Base-by-base conservation (phyloP, 2,888 invertebrate genomes). In the Notodonta ziczac region DNA sequence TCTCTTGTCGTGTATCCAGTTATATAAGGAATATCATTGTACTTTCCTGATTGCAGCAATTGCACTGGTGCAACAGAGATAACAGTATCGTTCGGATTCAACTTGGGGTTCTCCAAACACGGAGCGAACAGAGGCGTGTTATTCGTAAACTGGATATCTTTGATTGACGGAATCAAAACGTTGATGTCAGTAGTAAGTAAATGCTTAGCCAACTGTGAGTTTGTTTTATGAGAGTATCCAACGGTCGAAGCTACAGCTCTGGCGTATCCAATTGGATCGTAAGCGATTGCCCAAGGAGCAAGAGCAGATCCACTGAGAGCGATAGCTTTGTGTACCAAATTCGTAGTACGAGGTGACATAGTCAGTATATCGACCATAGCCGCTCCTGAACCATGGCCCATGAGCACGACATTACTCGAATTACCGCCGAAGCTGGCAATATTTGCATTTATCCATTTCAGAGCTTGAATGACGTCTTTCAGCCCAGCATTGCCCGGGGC, bases 401-500 rank as follows among this genome's bases (percentile, higher is more conserved):
- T 94, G 0, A 98, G 83, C 0, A 97, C 96, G 2, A 98, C 94
- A 72, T 96, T 96, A 52, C 95, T 94, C 0, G 96, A 95, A 85
- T 98, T 95, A 0, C 97, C 83, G 32, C 81, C 80, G 40, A 83
- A 83, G 10, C 70, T 72, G 5, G 63, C 77, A 16, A 83, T 81
- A 80, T 98, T 97, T 58, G 95, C 93, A 71, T 95, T 94, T 0
- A 97, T 93, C 97, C 97, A 97, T 67, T 94, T 84, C 59, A 98
- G 88, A 0, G 97, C 97, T 88, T 97, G 94, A 66, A 96, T 94
- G 67, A 98, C 97, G 83, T 98, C 98, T 82, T 96, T 96, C 35
- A 98, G 86, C 0, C 98, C 98, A 70, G 97, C 96, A 83, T 98
- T 98, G 0, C 98, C 98, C 0, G 97, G 95, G 1, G 95, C 95